Evolutionary conservation across 2,113 vertebrate genomes (phyloP).

Genomic region (Ceyx cyanopectus): DNA sequence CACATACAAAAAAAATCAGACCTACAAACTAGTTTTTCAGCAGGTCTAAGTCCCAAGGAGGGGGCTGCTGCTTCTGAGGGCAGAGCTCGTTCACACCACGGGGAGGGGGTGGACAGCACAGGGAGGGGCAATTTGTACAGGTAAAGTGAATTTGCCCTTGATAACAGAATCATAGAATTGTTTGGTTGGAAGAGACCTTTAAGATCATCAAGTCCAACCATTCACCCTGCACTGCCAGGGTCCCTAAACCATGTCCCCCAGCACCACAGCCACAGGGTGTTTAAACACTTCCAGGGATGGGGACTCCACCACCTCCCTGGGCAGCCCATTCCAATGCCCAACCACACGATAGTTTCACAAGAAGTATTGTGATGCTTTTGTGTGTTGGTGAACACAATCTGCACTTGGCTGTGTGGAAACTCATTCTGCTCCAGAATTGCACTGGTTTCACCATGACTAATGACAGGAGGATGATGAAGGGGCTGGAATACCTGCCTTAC

Average conservation of each 20-base stretch:
- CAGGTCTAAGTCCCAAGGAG: background rate
- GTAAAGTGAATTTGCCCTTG: constrained; percentile 37
- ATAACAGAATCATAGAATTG: background rate
- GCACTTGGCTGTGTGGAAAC: constrained; percentile 26
- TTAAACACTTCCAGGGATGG: too few species aligned
- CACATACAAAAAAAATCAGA: background rate
- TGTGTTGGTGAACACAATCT: constrained; percentile 8
- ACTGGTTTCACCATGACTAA: constrained; percentile 24
- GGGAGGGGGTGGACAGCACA: background rate
- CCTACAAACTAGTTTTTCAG: background rate
- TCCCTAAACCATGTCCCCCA: too few species aligned
- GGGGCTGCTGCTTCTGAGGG: background rate
- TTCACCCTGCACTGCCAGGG: too few species aligned
- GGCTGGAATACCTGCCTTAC: too few species aligned
- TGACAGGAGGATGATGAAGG: background rate
- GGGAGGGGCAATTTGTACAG: background rate
- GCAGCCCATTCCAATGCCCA: too few species aligned
- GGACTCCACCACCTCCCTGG: too few species aligned
- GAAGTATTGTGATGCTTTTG: constrained; percentile 28
- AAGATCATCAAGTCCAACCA: too few species aligned
- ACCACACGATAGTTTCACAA: constrained; percentile 7
- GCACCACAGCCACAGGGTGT: too few species aligned
- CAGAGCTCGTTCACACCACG: background rate
- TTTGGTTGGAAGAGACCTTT: too few species aligned
- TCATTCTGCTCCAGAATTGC: constrained; percentile 37